phyloP scores from a whole-genome alignment of 1,140 invertebrate species.

The Drosophila mauritiana region DNA sequence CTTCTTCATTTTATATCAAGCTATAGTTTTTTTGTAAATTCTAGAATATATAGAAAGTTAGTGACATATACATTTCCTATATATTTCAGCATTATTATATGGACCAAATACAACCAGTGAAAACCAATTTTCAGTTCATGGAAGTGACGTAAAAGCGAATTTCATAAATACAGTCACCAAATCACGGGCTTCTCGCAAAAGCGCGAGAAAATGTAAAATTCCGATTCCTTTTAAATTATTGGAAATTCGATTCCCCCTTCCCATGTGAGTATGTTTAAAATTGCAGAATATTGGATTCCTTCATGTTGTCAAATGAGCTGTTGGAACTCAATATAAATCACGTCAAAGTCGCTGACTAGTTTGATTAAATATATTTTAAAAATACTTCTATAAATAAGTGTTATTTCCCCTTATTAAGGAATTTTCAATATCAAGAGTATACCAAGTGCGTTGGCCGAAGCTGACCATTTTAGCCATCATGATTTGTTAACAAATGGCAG shows the following conservation, averaged over 20 bases:
- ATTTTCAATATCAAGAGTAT: not conserved
- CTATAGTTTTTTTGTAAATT: too few species aligned
- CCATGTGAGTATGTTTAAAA: too few species aligned
- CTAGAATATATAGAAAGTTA: too few species aligned
- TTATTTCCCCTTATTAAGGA: too few species aligned
- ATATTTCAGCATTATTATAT: too few species aligned
- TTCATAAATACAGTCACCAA: not conserved
- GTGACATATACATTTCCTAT: too few species aligned
- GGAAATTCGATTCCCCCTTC: not conserved
- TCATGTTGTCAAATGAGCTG: not conserved
- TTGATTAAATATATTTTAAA: not conserved
- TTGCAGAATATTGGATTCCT: not conserved
- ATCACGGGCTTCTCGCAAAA: not conserved
- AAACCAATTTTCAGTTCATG: too few species aligned
- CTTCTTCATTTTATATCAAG: too few species aligned
- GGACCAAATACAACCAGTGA: too few species aligned
- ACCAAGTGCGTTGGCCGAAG: not conserved
- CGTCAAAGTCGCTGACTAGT: too few species aligned
- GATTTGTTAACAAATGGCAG: conserved; percentile 19
- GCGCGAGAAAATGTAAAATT: not conserved
- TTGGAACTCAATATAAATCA: not conserved
- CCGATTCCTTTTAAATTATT: not conserved
- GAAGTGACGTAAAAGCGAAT: not conserved
- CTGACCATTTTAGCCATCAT: not conserved
- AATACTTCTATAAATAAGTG: not conserved